Evolutionary conservation across 2,888 invertebrate genomes (phyloP).

Genomic region (Diogma glabrata): DNA sequence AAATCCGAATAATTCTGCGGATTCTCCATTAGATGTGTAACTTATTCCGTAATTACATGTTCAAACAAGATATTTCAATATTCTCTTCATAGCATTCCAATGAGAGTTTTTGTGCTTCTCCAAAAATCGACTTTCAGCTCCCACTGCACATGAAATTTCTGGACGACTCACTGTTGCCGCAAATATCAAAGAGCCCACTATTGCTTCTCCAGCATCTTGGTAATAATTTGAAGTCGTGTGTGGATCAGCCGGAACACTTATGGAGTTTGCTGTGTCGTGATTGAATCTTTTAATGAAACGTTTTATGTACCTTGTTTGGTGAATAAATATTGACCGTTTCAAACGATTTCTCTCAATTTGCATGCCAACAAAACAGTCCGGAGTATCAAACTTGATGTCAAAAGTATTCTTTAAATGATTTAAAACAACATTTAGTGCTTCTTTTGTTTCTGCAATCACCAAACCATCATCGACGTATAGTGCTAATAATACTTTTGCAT

Average conservation of each 20-base stretch:
- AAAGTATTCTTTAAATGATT: too few species aligned
- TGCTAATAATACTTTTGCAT: too few species aligned
- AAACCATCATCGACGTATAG: too few species aligned
- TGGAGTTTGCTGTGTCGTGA: conserved; percentile 9
- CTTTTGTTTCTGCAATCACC: too few species aligned
- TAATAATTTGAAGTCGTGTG: conserved; percentile 2
- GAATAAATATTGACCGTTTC: conserved; percentile 11
- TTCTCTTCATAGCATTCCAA: conserved; percentile 1
- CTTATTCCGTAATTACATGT: neutral
- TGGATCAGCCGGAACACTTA: conserved; percentile 14
- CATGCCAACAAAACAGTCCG: neutral
- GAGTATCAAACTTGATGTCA: neutral
- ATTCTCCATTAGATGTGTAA: neutral
- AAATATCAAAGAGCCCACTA: conserved; percentile 20
- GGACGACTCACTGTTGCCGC: conserved; percentile 18
- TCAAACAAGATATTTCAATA: neutral
- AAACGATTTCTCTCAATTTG: neutral
- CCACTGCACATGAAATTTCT: conserved; percentile 21
- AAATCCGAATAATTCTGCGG: neutral
- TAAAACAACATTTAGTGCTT: neutral
- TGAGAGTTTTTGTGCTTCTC: neutral
- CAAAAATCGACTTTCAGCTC: conserved; percentile 18
- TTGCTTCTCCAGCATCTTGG: neutral
- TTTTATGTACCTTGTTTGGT: conserved; percentile 13
- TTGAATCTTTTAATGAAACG: too few species aligned